phyloP scores from a whole-genome alignment of 2,797 vertebrate species.

The Takifugu rubripes region DNA sequence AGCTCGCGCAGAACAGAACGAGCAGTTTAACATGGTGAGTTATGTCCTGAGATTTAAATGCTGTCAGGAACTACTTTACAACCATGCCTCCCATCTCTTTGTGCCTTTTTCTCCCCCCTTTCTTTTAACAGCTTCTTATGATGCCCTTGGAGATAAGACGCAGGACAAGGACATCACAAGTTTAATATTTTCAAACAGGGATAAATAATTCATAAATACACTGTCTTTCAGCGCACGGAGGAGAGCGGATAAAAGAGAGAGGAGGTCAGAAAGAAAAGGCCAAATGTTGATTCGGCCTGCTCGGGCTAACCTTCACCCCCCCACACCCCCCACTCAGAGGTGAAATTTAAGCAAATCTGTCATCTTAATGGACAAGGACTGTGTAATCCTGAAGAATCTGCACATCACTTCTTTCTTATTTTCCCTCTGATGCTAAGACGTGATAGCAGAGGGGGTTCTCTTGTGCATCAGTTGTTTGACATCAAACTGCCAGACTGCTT shows the following conservation, averaged over 20 bases:
- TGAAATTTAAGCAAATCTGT: conserved; percentile 64
- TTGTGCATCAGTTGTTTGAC: conserved; percentile 13
- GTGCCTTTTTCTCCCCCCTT: conserved; percentile 9
- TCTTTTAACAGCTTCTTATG: conserved; percentile 46
- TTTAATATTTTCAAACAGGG: conserved; percentile 73
- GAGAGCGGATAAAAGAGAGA: conserved; percentile 60
- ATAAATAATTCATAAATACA: conserved; percentile 77
- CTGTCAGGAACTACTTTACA: conserved; percentile 49
- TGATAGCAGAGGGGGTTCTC: neutral
- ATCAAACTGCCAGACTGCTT: conserved; percentile 37
- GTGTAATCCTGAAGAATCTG: conserved; percentile 32
- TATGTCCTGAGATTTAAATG: conserved; percentile 50
- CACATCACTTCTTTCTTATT: conserved; percentile 20
- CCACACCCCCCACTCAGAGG: conserved; percentile 28
- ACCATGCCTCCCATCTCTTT: conserved; percentile 31
- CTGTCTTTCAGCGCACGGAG: conserved; percentile 62
- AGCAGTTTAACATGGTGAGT: conserved; percentile 9
- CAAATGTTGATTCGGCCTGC: conserved; percentile 73
- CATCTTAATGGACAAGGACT: conserved; percentile 53
- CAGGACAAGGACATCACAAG: conserved; percentile 71
- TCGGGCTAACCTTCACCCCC: conserved; percentile 58
- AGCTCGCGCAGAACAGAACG: conserved; percentile 3
- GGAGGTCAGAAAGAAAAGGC: conserved; percentile 58
- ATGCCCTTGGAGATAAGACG: conserved; percentile 73
- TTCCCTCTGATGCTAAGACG: conserved; percentile 13